Base-by-base conservation (phyloP, 2,888 invertebrate species). In the Epinotia bilunana region DNA sequence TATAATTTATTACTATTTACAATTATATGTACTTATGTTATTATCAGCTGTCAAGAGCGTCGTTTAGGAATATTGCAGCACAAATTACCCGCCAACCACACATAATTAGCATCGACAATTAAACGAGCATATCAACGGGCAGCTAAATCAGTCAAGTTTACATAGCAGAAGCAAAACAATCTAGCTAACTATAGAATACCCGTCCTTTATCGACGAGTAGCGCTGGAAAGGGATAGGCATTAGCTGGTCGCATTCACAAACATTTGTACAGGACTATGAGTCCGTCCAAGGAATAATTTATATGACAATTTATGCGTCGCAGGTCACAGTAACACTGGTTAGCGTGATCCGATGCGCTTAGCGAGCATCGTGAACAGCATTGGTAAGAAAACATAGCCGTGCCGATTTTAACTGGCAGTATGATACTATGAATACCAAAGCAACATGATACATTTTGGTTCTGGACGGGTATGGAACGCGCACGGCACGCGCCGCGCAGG, bases 1-100 rank as follows among this genome's bases (percentile, higher is more conserved):
- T 33, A 33, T 33, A 7, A 33, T 7, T 7, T 33, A 33, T 6
- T 7, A 6, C 33, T n/a, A 33, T 16, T 46, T 43, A 28, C 18
- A 18, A 49, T n/a, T 60, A 33, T 4, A n/a, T 20, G 20, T 20
- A 20, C 7, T 2, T 11, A 58, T 23, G 20, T 3, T 58, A 12
- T 16, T 13, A 16, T 60, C 16, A 53, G 20, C 53, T 61, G 12
- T 23, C 43, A 73, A 68, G 12, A 85, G 86, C 87, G 83, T 62
- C 72, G 28, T 64, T 61, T 69, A 63, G 69, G 57, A 69, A 68
- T 68, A 73, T 39, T 61, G 63, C 39, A 63, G 12, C 49, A 53
- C 62, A 23, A 71, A 65, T 64, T 65, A 39, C 39, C 39, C 39
- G 39, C 39, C 39, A 23, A 33, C 53, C 49, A 61, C 55, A 75